Evolutionary conservation across 1,140 invertebrate species (phyloP).

Genomic region (Acromyrmex charruanus): DNA sequence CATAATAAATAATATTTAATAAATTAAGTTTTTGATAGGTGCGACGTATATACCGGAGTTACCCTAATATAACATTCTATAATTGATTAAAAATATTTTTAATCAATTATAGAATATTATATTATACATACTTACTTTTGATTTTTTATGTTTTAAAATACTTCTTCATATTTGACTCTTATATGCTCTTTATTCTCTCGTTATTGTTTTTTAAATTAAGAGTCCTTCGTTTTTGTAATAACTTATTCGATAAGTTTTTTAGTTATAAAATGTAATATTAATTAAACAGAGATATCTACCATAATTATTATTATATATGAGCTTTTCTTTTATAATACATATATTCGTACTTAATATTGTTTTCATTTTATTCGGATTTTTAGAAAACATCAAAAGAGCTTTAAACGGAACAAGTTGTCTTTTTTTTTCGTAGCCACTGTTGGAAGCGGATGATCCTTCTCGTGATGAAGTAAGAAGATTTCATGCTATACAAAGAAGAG

Average conservation of each 20-base stretch:
- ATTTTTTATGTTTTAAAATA: too few species aligned
- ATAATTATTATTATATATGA: not conserved
- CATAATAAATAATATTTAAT: too few species aligned
- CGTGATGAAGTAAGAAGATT: constrained; percentile 63
- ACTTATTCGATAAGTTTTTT: not conserved
- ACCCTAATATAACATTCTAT: too few species aligned
- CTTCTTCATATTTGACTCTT: too few species aligned
- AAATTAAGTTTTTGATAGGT: too few species aligned
- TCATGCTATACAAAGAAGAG: constrained; percentile 38
- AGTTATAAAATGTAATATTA: not conserved
- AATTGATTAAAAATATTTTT: too few species aligned
- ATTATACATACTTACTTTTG: too few species aligned
- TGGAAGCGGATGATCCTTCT: constrained; percentile 35
- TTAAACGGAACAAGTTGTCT: constrained; percentile 10
- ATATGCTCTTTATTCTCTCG: too few species aligned
- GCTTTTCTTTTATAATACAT: not conserved
- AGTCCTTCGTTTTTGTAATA: too few species aligned
- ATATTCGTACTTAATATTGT: constrained; percentile 1
- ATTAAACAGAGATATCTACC: not conserved
- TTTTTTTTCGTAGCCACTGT: constrained; percentile 4
- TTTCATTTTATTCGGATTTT: not conserved
- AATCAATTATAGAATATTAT: too few species aligned
- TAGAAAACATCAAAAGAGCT: constrained; percentile 18
- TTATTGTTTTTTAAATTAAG: too few species aligned
- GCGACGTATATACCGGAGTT: too few species aligned